A percentile compares a stretch with the other conserved stretches of the same genome.
Conservation (phyloP, 1,140 invertebrate species). For the Listronotus oregonensis region DNA sequence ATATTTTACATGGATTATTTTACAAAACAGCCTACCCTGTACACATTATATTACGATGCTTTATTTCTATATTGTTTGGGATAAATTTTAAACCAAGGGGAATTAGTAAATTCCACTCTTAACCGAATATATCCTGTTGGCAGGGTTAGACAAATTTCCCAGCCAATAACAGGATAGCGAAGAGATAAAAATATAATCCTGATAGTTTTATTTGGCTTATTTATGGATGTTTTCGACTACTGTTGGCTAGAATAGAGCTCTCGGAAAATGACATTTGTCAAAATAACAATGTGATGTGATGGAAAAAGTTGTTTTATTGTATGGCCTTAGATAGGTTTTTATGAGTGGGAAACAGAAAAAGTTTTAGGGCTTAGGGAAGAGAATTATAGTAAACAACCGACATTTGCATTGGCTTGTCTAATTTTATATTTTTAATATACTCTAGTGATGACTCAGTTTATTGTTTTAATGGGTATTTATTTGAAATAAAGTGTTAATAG, state of each 20-base stretch:
- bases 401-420: too few relatives aligned
- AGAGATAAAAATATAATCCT: slow-evolving; percentile 30
- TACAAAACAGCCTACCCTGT: too few relatives aligned
- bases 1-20: too few relatives aligned
- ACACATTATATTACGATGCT: too few relatives aligned
- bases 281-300: slow-evolving; percentile 45
- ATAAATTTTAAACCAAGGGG: slow-evolving; percentile 8
- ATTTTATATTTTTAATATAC: too few relatives aligned
- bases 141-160: not conserved
- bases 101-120: slow-evolving; percentile 3
- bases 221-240: slow-evolving; percentile 51
- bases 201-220: slow-evolving; percentile 54
- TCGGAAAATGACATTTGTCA: slow-evolving; percentile 52
- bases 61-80: too few relatives aligned
- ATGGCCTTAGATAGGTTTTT: slow-evolving; percentile 19
- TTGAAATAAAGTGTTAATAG: too few relatives aligned
- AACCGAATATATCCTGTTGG: slow-evolving; percentile 11
- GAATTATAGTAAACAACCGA: slow-evolving; percentile 2
- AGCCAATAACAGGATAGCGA: slow-evolving; percentile 27
- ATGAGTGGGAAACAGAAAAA: slow-evolving; percentile 4
- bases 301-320: slow-evolving; percentile 22
- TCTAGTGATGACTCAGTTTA: too few relatives aligned
- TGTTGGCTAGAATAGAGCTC: slow-evolving; percentile 10
- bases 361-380: not conserved
- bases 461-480: too few relatives aligned